Percentiles rank a stretch among this genome's conserved stretches.
Conservation (phyloP, 2,888 invertebrate genomes). For the Oscheius sp. region DNA sequence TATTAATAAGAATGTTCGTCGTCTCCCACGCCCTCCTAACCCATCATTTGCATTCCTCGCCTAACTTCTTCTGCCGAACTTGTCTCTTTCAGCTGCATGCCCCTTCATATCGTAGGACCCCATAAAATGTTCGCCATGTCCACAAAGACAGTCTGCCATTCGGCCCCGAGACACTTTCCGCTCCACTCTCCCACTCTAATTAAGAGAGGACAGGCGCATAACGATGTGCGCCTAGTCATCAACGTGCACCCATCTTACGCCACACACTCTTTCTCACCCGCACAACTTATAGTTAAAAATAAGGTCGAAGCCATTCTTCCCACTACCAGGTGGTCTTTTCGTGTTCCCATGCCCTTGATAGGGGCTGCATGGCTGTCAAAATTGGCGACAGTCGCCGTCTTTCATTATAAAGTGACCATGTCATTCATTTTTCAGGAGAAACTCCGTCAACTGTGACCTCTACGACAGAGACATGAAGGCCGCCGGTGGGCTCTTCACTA, state of each 20-base stretch:
- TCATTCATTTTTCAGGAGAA: conserved; percentile 44
- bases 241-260: conserved; percentile 20
- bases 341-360: conserved; percentile 25
- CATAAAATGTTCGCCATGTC: no score
- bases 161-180: conserved; percentile 10
- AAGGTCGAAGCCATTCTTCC: not conserved
- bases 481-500: conserved; percentile 50
- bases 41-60: conserved; percentile 9
- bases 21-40: conserved; percentile 17
- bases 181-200: conserved; percentile 20
- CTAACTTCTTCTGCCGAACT: not conserved
- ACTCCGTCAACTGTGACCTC: conserved; percentile 65
- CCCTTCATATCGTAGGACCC: no score
- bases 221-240: conserved; percentile 31
- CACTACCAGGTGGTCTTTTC: not conserved
- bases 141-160: not conserved
- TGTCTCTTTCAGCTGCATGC: not conserved
- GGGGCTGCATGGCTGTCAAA: not conserved
- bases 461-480: conserved; percentile 56
- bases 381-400: conserved; percentile 8
- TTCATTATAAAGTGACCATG: not conserved
- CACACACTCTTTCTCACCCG: not conserved
- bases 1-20: no score
- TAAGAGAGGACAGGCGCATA: conserved; percentile 32
- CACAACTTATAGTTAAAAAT: not conserved